Conservation (phyloP, 2,113 vertebrate species). For the Melanotaenia duboulayi region DNA sequence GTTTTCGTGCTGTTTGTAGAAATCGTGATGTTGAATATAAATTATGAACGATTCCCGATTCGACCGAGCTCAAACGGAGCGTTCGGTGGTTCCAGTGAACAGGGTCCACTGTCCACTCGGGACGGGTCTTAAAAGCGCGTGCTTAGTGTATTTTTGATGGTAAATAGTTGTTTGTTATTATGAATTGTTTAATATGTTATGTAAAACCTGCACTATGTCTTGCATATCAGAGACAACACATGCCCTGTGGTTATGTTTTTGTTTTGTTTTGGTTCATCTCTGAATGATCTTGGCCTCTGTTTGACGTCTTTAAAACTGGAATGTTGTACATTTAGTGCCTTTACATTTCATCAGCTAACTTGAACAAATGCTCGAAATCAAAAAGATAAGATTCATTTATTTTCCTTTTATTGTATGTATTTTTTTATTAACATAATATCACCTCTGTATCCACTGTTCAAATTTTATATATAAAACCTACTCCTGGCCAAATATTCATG, state of each 20-base stretch:
- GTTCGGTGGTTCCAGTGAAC: constrained; percentile 20
- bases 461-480: constrained; percentile 83
- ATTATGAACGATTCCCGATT: constrained; percentile 56
- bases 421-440: constrained; percentile 82
- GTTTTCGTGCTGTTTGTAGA: constrained; percentile 66
- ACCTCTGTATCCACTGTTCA: constrained; percentile 78
- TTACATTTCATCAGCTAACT: constrained; percentile 83
- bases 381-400: constrained; percentile 77
- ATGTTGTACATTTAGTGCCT: constrained; percentile 85
- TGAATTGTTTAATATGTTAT: constrained; percentile 69
- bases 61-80: not conserved
- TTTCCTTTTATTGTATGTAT: constrained; percentile 79
- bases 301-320: constrained; percentile 82
- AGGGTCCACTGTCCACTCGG: constrained; percentile 2
- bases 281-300: constrained; percentile 62
- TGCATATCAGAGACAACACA: constrained; percentile 67
- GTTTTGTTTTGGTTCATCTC: constrained; percentile 50
- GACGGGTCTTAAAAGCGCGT: constrained; percentile 51
- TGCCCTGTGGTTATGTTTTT: constrained; percentile 56
- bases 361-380: constrained; percentile 73
- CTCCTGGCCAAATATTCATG: constrained; percentile 62
- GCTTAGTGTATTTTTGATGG: constrained; percentile 53
- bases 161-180: constrained; percentile 69
- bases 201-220: constrained; percentile 77
- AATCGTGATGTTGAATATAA: constrained; percentile 72